Evolutionary conservation across 1,140 invertebrate species (phyloP), one percentile per base, ranked within the genome.

Genomic region (Leptoteleia sp.): DNA sequence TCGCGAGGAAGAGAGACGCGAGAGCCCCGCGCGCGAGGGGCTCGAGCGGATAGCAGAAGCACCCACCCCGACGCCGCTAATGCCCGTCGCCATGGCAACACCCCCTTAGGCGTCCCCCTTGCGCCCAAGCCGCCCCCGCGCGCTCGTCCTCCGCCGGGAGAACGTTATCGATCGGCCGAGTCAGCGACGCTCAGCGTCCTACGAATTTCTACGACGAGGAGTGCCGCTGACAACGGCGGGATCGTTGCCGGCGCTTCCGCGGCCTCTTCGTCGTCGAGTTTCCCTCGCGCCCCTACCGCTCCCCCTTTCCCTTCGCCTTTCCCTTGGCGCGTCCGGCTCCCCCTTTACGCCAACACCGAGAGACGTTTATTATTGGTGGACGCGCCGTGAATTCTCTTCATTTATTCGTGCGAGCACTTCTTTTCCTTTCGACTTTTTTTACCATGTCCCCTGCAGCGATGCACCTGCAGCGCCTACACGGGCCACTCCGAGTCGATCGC

Each of bases 71-170:
- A 65, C 71, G 64, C 54, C 75, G 64, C 65, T 84, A 85, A 87
- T 86, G 83, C 84, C 45, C 57, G 75, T 88, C 72, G 67, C 61
- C 85, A 89, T 89, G 84, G 87, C 73, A 87, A 89, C 87, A 85
- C 87, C 86, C 86, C 85, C 83, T 78, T 81, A 87, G 85, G 83
- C 87, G 83, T 84, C 85, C 84, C 85, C 82, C 81, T 81, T 76
- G 68, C 73, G 68, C 73, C 79, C 79, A 75, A 67, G 65, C 83
- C 83, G 83, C 85, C 85, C 85, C 85, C 82, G 84, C 83, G 76
- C 70, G 31, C 70, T 79, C 76, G 42, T 29, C 55, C 35, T 48
- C 78, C 73, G 57, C 75, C 79, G 50, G 65, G 79, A 79, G 68
- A 73, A 59, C 73, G 62, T 79, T 88, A 88, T 88, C 87, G 87